phyloP scores from a whole-genome alignment of 2,888 invertebrate species.

The Neocrepidodera transversa region DNA sequence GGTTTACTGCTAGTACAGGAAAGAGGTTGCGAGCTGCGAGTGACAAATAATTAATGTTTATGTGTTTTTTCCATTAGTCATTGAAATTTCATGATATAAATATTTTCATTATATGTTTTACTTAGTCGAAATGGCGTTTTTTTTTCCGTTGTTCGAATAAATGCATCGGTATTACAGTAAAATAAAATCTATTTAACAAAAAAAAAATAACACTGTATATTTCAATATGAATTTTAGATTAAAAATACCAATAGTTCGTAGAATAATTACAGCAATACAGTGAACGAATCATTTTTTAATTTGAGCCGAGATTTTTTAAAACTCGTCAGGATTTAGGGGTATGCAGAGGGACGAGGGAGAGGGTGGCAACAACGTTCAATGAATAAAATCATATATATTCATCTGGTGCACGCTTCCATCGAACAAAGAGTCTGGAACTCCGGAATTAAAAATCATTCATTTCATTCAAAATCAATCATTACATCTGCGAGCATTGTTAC shows the following conservation, averaged over 20 bases:
- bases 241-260: slow-evolving; percentile 31
- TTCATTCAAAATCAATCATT: slow-evolving; percentile 60
- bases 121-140: too few relatives aligned
- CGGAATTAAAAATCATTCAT: slow-evolving; percentile 61
- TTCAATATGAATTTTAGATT: neutral
- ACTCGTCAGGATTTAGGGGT: slow-evolving; percentile 44
- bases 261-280: slow-evolving; percentile 29
- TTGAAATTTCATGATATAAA: too few relatives aligned
- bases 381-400: slow-evolving; percentile 61
- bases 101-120: too few relatives aligned
- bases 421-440: slow-evolving; percentile 54
- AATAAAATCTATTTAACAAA: too few relatives aligned
- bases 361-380: slow-evolving; percentile 54
- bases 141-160: too few relatives aligned
- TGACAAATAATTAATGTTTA: too few relatives aligned
- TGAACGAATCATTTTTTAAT: slow-evolving; percentile 51
- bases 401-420: slow-evolving; percentile 52
- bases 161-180: too few relatives aligned
- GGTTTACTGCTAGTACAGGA: too few relatives aligned
- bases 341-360: slow-evolving; percentile 35
- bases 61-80: too few relatives aligned
- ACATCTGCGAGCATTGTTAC: slow-evolving; percentile 52
- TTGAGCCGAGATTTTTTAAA: slow-evolving; percentile 55
- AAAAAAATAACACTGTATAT: too few relatives aligned
- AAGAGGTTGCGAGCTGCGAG: too few relatives aligned